Evolutionary conservation across 1,140 invertebrate species (phyloP).

Genomic region (Nylanderia fulva): DNA sequence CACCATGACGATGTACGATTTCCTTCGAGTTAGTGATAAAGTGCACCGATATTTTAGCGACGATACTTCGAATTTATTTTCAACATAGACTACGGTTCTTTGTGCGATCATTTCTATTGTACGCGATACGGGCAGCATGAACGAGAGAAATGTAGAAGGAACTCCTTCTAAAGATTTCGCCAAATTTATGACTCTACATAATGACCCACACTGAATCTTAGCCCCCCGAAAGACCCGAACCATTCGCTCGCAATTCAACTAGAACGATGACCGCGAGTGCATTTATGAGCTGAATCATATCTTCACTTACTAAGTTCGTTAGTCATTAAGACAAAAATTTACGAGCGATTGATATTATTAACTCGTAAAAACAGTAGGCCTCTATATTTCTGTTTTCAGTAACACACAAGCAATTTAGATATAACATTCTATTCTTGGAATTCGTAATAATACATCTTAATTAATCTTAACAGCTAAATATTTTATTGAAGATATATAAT

Average conservation of each 20-base stretch:
- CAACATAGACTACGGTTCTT: constrained; percentile 31
- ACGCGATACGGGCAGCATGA: constrained; percentile 20
- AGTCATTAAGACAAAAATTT: not conserved
- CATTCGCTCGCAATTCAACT: constrained; percentile 4
- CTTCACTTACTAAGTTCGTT: too few species aligned
- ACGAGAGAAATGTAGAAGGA: constrained; percentile 26
- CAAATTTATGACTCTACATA: constrained; percentile 51
- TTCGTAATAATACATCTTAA: not conserved
- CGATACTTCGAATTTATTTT: constrained; percentile 57
- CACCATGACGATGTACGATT: constrained; percentile 20
- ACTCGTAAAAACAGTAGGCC: not conserved
- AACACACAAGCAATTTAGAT: not conserved
- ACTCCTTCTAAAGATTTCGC: constrained; percentile 34
- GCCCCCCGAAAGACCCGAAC: not conserved
- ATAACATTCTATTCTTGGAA: not conserved
- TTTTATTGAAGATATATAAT: not conserved
- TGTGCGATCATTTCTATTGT: constrained; percentile 55
- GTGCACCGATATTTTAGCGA: constrained; percentile 56
- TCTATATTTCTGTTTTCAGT: not conserved
- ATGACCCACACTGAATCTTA: constrained; percentile 42
- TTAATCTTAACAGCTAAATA: not conserved
- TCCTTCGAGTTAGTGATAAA: constrained; percentile 50
- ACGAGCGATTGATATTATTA: not conserved
- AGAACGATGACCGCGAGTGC: not conserved
- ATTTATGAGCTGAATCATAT: not conserved